A percentile compares a stretch with the other conserved stretches of the same genome.
Conservation (phyloP, 2,797 vertebrate species). For the Percopsis omiscomaycus region DNA sequence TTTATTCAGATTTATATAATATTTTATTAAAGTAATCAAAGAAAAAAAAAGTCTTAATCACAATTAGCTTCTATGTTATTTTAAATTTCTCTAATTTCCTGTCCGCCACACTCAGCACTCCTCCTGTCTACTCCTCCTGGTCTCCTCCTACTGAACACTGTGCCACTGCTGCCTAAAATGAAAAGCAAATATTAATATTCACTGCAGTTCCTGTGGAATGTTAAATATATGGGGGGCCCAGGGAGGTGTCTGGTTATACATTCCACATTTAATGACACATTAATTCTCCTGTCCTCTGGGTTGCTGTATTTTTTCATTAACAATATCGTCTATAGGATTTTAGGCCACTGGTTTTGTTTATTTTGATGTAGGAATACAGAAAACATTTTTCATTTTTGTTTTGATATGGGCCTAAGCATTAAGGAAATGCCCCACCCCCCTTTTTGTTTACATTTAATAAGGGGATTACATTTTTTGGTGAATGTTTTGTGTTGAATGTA, state of each 20-base stretch:
- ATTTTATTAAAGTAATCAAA: conserved; percentile 22
- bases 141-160: conserved; percentile 59
- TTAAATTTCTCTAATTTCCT: neutral
- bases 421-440: neutral
- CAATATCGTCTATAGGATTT: conserved; percentile 14
- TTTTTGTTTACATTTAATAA: neutral
- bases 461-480: too few relatives aligned
- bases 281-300: conserved; percentile 43
- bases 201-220: conserved; percentile 71
- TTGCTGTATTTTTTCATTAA: conserved; percentile 28
- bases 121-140: conserved; percentile 27
- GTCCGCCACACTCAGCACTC: conserved; percentile 31
- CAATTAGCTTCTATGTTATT: conserved; percentile 22
- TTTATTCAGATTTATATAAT: conserved; percentile 6
- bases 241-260: conserved; percentile 61
- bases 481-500: too few relatives aligned
- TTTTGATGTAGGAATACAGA: neutral
- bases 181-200: conserved; percentile 87
- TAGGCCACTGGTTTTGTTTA: conserved; percentile 5
- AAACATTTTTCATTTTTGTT: neutral
- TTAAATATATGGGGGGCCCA: conserved; percentile 65
- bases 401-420: neutral
- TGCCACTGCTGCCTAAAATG: conserved; percentile 73
- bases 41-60: conserved; percentile 16
- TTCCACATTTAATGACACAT: conserved; percentile 67